These are phyloP conservation scores for Calycopis cecrops DNA, from an alignment of 1,140 invertebrate genomes.

Conservation along the genomic window DNA sequence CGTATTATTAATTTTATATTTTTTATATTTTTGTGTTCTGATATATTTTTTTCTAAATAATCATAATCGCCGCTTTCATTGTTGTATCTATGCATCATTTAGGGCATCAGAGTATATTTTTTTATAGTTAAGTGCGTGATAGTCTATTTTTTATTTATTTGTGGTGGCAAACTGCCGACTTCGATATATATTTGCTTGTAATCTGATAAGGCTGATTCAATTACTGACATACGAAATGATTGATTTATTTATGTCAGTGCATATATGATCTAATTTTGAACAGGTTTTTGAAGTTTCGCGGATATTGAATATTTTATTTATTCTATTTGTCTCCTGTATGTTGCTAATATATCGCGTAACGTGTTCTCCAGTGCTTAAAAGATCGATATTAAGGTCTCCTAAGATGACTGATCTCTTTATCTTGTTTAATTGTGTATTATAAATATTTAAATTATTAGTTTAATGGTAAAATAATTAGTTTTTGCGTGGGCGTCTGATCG, in stretches of 20 bases:
- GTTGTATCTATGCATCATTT: too few species aligned
- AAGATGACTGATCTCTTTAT: too few species aligned
- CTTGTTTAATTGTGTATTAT: neutral
- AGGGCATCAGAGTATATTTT: too few species aligned
- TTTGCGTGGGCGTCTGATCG: slow-evolving; percentile 26
- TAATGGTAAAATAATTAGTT: neutral
- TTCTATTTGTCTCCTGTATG: slow-evolving; percentile 1
- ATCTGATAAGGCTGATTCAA: slow-evolving; percentile 9
- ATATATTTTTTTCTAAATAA: too few species aligned
- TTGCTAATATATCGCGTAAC: neutral
- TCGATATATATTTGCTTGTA: slow-evolving; percentile 17
- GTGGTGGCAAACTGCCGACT: neutral
- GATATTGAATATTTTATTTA: neutral
- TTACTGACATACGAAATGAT: slow-evolving; percentile 7
- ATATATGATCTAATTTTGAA: neutral
- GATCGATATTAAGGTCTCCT: neutral
- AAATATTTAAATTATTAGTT: neutral
- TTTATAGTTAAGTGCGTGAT: too few species aligned
- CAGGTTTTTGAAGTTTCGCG: neutral
- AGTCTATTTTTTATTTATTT: too few species aligned
- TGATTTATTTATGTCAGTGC: slow-evolving; percentile 13
- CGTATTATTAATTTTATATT: too few species aligned
- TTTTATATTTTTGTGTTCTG: too few species aligned
- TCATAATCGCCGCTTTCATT: too few species aligned
- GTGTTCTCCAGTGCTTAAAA: neutral